Conservation (phyloP, 2,797 vertebrate species). For the Crocodylus rhombifer region DNA sequence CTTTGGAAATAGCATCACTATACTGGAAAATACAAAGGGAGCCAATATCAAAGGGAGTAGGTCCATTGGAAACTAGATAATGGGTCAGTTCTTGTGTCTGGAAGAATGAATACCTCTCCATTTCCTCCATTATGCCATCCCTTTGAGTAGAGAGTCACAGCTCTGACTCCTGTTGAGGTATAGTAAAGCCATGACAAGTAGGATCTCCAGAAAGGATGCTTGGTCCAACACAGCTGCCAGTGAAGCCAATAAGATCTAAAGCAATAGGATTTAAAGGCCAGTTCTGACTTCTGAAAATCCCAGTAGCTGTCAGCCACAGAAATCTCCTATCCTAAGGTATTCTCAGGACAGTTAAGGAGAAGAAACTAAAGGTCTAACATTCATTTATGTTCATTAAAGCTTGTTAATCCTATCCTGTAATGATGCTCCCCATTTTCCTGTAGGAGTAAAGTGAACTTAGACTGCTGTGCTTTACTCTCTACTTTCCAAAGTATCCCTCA, state of each 20-base stretch:
- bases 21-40: background rate
- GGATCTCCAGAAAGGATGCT: background rate
- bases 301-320: background rate
- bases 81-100: background rate
- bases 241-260: no score
- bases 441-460: background rate
- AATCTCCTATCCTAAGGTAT: background rate
- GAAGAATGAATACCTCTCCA: background rate
- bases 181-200: background rate
- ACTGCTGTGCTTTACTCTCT: background rate
- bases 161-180: fast-evolving
- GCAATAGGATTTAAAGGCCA: background rate
- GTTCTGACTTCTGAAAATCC: background rate
- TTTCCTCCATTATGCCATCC: background rate
- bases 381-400: background rate
- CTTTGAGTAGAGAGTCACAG: background rate
- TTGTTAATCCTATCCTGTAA: background rate
- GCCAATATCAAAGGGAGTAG: background rate
- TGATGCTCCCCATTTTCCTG: background rate
- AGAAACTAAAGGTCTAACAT: background rate
- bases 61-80: background rate
- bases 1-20: background rate
- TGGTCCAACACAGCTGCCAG: background rate
- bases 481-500: background rate
- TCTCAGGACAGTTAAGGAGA: background rate